Conservation (phyloP, 2,797 vertebrate species). For the Micromesistius poutassou region DNA sequence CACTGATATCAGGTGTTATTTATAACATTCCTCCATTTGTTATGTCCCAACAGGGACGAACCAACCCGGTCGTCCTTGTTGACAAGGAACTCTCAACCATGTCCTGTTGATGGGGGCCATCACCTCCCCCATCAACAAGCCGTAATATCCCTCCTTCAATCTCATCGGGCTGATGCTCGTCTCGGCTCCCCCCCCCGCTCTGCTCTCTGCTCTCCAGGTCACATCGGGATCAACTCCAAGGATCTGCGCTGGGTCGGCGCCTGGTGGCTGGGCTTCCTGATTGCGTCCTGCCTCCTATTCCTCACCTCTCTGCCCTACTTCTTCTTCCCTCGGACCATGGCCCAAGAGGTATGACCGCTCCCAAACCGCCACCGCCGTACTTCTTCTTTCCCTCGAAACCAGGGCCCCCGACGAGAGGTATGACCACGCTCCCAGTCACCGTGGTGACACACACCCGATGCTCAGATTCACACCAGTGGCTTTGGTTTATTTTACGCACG, state of each 20-base stretch:
- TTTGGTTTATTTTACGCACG: background rate
- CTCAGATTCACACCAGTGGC: background rate
- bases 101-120: background rate
- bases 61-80: too few relatives aligned
- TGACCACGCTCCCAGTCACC: background rate
- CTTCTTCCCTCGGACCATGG: constrained; percentile 87
- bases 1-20: too few relatives aligned
- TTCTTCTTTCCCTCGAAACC: too few relatives aligned
- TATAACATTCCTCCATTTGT: too few relatives aligned
- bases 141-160: background rate
- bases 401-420: too few relatives aligned
- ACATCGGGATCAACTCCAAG: constrained; percentile 60
- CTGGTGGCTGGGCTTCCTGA: constrained; percentile 94
- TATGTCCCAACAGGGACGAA: too few relatives aligned
- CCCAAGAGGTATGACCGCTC: constrained; percentile 77
- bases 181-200: background rate
- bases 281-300: constrained; percentile 77
- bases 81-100: background rate
- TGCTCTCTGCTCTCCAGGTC: constrained; percentile 55
- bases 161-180: background rate
- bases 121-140: background rate
- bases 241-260: constrained; percentile 94
- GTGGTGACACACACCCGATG: background rate
- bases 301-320: constrained; percentile 83
- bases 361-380: too few relatives aligned